phyloP scores from a whole-genome alignment of 2,888 invertebrate genomes.

The Melieria omissa region DNA sequence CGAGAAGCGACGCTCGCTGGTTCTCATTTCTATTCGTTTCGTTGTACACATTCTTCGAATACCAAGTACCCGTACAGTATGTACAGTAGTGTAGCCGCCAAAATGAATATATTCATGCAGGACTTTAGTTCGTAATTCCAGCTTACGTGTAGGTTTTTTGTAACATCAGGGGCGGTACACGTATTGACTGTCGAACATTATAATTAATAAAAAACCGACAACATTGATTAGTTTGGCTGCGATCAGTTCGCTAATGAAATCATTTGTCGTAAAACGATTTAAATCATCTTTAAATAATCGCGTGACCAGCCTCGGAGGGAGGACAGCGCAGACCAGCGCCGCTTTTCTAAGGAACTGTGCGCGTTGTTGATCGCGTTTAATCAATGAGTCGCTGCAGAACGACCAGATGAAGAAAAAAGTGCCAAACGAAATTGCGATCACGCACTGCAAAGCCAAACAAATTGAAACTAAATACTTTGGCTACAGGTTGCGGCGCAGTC shows the following conservation, averaged over 20 bases:
- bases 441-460: slow-evolving; percentile 61
- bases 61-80: too few relatives aligned
- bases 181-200: slow-evolving; percentile 48
- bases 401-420: slow-evolving; percentile 17
- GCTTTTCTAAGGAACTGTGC: background rate
- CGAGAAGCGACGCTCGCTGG: too few relatives aligned
- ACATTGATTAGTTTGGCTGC: slow-evolving; percentile 55
- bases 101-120: too few relatives aligned
- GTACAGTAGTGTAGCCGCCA: too few relatives aligned
- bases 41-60: too few relatives aligned
- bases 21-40: too few relatives aligned
- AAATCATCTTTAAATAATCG: slow-evolving; percentile 45
- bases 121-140: too few relatives aligned
- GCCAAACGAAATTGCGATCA: slow-evolving; percentile 28
- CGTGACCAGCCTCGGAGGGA: slow-evolving; percentile 56
- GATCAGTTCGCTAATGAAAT: slow-evolving; percentile 59
- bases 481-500: slow-evolving; percentile 5
- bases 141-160: too few relatives aligned
- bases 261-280: slow-evolving; percentile 56
- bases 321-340: background rate
- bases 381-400: slow-evolving; percentile 45
- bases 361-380: slow-evolving; percentile 45
- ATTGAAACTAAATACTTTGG: slow-evolving; percentile 66
- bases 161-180: too few relatives aligned
- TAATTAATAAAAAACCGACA: slow-evolving; percentile 61